phyloP scores from a whole-genome alignment of 2,113 vertebrate species.

The Aleadryas rufinucha region DNA sequence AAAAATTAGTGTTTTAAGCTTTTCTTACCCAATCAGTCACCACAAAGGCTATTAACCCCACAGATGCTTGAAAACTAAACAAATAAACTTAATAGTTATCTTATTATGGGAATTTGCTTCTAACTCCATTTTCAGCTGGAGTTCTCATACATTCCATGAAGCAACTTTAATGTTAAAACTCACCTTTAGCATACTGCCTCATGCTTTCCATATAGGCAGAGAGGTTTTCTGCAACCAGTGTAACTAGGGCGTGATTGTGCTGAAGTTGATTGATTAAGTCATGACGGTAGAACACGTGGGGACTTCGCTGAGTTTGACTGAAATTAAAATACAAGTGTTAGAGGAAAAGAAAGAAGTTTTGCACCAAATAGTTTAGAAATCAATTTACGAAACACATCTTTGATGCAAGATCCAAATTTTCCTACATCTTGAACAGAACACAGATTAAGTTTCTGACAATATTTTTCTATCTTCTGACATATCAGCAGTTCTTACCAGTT shows the following conservation, averaged over 20 bases:
- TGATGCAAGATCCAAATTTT: neutral
- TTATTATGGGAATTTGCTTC: neutral
- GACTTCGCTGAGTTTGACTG: conserved; percentile 97
- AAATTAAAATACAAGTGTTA: conserved; percentile 59
- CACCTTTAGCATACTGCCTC: conserved; percentile 97
- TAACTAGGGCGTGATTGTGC: conserved; percentile 98
- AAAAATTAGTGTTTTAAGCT: neutral
- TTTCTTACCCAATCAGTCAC: neutral
- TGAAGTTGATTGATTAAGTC: conserved; percentile 99
- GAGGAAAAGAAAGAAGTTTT: neutral
- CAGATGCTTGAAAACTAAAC: neutral
- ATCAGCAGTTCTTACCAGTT: neutral
- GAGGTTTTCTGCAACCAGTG: conserved; percentile 96
- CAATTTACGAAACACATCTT: neutral
- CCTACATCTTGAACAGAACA: neutral
- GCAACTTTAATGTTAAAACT: neutral
- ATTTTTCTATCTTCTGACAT: neutral
- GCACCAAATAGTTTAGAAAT: neutral
- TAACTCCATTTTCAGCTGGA: neutral
- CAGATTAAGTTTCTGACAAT: neutral
- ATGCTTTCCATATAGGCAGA: conserved; percentile 99
- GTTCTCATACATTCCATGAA: neutral
- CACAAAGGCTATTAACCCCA: neutral
- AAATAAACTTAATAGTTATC: neutral
- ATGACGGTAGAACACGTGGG: conserved; percentile 98